A percentile compares a stretch with the other conserved stretches of the same genome.
phyloP scores from a whole-genome alignment of 2,888 invertebrate genomes.

The Periphyllus acericola region DNA sequence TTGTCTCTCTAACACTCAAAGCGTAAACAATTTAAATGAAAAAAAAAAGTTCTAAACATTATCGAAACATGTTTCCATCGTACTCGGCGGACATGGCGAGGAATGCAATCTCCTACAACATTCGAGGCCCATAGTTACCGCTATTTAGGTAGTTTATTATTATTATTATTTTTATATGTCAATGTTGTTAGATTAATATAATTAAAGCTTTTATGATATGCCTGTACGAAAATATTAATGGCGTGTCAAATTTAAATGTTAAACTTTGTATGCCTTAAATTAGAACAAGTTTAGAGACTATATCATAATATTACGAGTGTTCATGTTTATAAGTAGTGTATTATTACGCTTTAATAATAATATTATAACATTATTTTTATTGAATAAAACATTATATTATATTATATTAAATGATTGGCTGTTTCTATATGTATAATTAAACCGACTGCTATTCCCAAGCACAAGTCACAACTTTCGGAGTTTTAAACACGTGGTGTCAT shows the following conservation, averaged over 20 bases:
- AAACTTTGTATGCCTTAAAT: neutral
- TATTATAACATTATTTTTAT: conserved; percentile 27
- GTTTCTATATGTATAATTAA: no score
- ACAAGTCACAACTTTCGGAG: no score
- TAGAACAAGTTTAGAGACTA: neutral
- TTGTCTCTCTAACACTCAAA: no score
- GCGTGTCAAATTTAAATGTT: neutral
- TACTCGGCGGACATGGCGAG: no score
- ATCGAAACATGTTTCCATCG: no score
- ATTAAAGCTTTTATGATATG: neutral
- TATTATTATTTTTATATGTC: neutral
- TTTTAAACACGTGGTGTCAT: no score
- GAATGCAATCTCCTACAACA: neutral
- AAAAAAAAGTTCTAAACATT: no score
- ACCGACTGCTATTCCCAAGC: no score
- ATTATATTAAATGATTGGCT: neutral
- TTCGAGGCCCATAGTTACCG: neutral
- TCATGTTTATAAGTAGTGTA: conserved; percentile 20
- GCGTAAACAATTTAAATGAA: no score
- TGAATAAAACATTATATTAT: conserved; percentile 15
- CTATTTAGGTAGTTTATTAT: neutral
- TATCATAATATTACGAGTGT: conserved; percentile 10
- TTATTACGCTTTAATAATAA: conserved; percentile 18
- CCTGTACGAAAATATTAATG: neutral
- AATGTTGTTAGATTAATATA: neutral